Conservation (phyloP, 1,140 invertebrate genomes). For the Caerostris extrusa region DNA sequence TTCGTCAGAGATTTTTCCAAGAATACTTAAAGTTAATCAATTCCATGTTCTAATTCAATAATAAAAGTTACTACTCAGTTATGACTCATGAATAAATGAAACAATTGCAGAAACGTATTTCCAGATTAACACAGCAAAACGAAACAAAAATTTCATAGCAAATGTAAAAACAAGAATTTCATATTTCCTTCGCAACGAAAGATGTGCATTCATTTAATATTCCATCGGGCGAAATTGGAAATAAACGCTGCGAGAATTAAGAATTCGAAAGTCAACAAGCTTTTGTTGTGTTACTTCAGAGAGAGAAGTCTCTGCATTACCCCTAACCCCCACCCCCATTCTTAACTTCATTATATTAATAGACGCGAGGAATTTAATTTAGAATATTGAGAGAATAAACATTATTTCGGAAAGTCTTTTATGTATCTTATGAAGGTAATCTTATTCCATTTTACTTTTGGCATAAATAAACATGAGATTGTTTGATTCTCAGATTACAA, state of each 20-base stretch:
- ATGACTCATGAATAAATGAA: constrained; percentile 13
- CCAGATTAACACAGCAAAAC: constrained; percentile 17
- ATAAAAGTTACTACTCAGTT: background rate
- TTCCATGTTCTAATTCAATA: constrained; percentile 29
- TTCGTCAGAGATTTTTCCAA: too few species aligned
- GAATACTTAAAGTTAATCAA: background rate
- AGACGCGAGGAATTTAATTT: constrained; percentile 61
- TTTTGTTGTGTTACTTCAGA: background rate
- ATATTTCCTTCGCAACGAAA: background rate
- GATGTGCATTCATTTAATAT: constrained; percentile 48
- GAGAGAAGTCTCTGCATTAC: background rate
- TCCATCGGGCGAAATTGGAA: constrained; percentile 33
- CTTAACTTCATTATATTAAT: constrained; percentile 67
- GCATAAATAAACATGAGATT: constrained; percentile 22
- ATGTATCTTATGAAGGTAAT: constrained; percentile 33
- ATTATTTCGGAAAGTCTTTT: constrained; percentile 38
- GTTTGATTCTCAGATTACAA: constrained; percentile 44
- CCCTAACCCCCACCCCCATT: background rate
- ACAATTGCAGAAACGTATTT: background rate
- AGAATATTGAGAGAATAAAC: constrained; percentile 66
- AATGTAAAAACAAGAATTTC: background rate
- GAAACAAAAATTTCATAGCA: background rate
- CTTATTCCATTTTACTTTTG: constrained; percentile 21
- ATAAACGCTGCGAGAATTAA: constrained; percentile 59
- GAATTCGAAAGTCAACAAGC: constrained; percentile 59